These are phyloP conservation scores for Stichopus chloronotus DNA, from an alignment of 35 echinoderm and acorn worm species.

Conservation along the genomic window DNA sequence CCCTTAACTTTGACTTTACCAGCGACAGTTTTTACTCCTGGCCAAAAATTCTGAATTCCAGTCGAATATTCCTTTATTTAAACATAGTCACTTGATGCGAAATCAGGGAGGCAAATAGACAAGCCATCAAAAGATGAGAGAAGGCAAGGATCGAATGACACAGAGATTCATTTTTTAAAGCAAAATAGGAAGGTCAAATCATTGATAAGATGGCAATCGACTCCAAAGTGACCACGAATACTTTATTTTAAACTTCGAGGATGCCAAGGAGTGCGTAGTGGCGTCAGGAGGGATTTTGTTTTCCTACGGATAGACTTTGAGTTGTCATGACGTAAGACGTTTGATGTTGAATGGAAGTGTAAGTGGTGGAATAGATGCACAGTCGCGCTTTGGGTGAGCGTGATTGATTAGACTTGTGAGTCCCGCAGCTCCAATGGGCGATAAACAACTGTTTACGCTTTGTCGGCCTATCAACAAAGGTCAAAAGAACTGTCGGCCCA, in stretches of 20 bases:
- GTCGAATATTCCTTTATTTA: conserved; percentile 17
- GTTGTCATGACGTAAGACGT: conserved; percentile 7
- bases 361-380: no score
- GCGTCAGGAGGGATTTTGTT: background rate
- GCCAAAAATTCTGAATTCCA: background rate
- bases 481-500: no score
- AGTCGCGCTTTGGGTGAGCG: no score
- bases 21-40: background rate
- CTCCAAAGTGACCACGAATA: conserved; percentile 22
- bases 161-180: background rate
- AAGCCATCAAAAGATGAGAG: conserved; percentile 12
- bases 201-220: conserved; percentile 10
- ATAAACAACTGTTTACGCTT: no score
- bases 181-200: conserved; percentile 13
- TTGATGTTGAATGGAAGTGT: background rate
- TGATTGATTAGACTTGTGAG: no score
- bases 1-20: conserved; percentile 37
- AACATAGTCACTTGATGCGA: conserved; percentile 15
- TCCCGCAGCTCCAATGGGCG: no score
- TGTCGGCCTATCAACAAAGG: no score
- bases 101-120: conserved; percentile 19
- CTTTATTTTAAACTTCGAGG: background rate
- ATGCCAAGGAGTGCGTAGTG: background rate
- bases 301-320: background rate
- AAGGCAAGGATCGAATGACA: background rate